Conservation (phyloP, 2,113 vertebrate species). For the Phalacrocorax aristotelis region DNA sequence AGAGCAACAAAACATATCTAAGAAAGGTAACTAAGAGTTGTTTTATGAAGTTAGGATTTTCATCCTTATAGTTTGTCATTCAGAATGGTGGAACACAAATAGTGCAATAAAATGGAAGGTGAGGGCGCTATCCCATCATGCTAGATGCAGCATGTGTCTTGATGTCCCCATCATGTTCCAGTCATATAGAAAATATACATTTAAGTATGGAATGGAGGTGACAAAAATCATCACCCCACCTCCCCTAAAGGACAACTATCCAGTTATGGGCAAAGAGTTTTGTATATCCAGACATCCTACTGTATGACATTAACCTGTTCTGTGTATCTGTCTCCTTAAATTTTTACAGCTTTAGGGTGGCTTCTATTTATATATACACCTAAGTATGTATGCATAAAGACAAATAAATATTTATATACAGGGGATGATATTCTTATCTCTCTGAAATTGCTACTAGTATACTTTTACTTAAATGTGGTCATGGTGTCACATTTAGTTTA, state of each 20-base stretch:
- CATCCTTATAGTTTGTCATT: not conserved
- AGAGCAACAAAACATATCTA: not conserved
- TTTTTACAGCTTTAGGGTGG: not conserved
- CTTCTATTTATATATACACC: not conserved
- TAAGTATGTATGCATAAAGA: not conserved
- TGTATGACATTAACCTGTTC: not conserved
- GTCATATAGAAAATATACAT: not conserved
- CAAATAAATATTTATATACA: not conserved
- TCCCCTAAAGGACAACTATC: not conserved
- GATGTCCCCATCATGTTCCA: not conserved
- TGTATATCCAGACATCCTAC: not conserved
- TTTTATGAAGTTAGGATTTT: not conserved
- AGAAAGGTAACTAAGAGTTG: not conserved
- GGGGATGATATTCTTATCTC: not conserved
- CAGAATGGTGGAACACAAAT: not conserved
- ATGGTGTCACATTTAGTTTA: not conserved
- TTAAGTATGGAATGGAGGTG: not conserved
- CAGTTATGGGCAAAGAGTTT: not conserved
- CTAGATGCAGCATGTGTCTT: not conserved
- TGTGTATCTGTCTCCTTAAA: not conserved
- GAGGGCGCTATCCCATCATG: rapidly evolving
- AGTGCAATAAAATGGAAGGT: not conserved
- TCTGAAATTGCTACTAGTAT: not conserved
- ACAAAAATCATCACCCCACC: not conserved
- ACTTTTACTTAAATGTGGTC: not conserved